A percentile compares a stretch with the other conserved stretches of the same genome.
Evolutionary conservation across 2,797 vertebrate species (phyloP).

Genomic region (Balearica regulorum): DNA sequence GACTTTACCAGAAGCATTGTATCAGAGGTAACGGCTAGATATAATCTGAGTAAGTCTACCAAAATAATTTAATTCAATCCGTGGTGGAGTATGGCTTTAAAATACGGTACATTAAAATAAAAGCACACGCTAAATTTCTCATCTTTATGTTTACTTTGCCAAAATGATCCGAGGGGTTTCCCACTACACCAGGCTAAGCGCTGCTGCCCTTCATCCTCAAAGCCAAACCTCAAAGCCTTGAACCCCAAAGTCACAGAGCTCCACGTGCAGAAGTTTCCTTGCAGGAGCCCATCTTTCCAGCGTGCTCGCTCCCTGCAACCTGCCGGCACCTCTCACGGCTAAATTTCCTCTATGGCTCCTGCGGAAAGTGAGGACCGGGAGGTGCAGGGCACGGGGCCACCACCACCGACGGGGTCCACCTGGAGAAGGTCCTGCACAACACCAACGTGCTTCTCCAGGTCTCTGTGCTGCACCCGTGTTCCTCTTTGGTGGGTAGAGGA

Average conservation of each 20-base stretch:
- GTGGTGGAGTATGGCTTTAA: not conserved
- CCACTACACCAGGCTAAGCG: not conserved
- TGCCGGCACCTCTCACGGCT: not conserved
- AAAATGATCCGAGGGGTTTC: accelerated
- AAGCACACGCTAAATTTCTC: not conserved
- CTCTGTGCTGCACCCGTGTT: not conserved
- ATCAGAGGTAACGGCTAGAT: not conserved
- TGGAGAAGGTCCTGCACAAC: not conserved
- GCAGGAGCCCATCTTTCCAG: not conserved
- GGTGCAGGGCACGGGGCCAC: not conserved
- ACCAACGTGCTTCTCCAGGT: not conserved
- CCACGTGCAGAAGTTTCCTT: not conserved
- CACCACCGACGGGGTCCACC: not conserved
- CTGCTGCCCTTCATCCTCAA: not conserved
- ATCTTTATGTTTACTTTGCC: not conserved
- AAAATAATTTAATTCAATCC: not conserved
- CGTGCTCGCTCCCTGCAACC: not conserved
- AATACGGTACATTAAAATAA: not conserved
- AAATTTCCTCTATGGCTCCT: not conserved
- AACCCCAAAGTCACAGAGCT: not conserved
- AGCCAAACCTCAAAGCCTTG: not conserved
- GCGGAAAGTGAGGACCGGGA: accelerated
- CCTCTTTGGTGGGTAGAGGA: not conserved
- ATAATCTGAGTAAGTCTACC: not conserved
- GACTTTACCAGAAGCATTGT: not conserved